Percentiles rank a stretch among this genome's conserved stretches.
Evolutionary conservation across 2,888 invertebrate species (phyloP).

Genomic region (Allacma fusca): DNA sequence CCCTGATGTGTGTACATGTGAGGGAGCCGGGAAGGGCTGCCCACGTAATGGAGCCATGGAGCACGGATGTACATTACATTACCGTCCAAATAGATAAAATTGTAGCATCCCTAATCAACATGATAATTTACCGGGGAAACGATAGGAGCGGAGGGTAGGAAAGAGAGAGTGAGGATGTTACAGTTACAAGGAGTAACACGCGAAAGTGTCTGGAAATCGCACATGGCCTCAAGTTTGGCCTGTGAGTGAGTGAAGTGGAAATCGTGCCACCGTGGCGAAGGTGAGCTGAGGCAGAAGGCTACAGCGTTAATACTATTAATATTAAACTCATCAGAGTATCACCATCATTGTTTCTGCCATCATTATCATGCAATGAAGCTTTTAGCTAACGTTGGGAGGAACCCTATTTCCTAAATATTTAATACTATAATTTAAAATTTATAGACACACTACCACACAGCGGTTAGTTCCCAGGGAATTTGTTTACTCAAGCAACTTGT

Average conservation of each 20-base stretch:
- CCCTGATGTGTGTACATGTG: too few relatives aligned
- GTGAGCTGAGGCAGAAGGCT: neutral
- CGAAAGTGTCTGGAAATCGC: slow-evolving; percentile 22
- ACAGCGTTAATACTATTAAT: slow-evolving; percentile 1
- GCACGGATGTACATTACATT: too few relatives aligned
- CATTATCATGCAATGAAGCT: slow-evolving; percentile 17
- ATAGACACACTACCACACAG: slow-evolving; percentile 20
- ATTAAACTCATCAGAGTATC: slow-evolving; percentile 40
- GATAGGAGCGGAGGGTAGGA: slow-evolving; percentile 2
- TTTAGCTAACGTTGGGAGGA: slow-evolving; percentile 25
- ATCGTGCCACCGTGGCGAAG: neutral
- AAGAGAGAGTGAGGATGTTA: neutral
- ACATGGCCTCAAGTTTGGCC: neutral
- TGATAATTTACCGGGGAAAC: slow-evolving; percentile 1
- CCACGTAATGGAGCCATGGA: too few relatives aligned
- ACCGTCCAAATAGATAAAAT: neutral
- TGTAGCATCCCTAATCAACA: neutral
- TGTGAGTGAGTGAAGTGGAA: neutral
- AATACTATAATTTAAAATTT: slow-evolving; percentile 40
- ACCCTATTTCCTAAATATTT: slow-evolving; percentile 38
- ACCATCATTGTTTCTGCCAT: slow-evolving; percentile 23
- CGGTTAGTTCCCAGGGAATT: slow-evolving; percentile 9
- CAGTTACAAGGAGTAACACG: neutral
- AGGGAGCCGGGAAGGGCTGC: too few relatives aligned
- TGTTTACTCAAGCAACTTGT: slow-evolving; percentile 5